A percentile compares a stretch with the other conserved stretches of the same genome.
Evolutionary conservation across 92 coral and sea anemone genomes (phyloP).

Genomic region (Chrysogorgia sp.): DNA sequence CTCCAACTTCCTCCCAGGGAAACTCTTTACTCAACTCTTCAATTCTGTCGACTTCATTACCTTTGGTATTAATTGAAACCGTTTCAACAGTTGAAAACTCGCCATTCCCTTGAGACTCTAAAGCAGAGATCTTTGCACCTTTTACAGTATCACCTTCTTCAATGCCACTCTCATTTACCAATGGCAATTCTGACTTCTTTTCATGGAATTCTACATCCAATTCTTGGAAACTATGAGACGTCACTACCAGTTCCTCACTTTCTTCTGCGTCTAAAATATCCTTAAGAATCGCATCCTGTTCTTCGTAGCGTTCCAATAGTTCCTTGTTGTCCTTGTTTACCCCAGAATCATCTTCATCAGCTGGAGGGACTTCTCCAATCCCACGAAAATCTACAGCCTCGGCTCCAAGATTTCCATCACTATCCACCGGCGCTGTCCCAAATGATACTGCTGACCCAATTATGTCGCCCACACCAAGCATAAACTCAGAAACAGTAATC

Average conservation of each 20-base stretch:
- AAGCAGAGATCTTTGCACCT: background rate
- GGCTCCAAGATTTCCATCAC: background rate
- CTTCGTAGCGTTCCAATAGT: background rate
- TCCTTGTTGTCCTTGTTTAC: background rate
- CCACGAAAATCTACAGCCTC: too few species aligned
- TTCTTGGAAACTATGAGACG: background rate
- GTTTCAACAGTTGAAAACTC: background rate
- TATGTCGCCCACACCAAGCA: background rate
- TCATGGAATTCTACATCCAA: background rate
- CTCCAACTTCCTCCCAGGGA: background rate
- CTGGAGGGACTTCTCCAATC: background rate
- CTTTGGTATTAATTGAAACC: background rate
- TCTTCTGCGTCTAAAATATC: background rate
- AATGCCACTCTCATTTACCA: background rate
- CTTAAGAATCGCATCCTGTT: background rate
- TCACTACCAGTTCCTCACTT: background rate
- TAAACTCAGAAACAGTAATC: background rate
- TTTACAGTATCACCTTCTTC: background rate
- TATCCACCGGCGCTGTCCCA: background rate
- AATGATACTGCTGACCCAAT: background rate
- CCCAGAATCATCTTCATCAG: background rate
- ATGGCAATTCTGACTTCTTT: background rate
- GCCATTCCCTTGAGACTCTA: background rate
- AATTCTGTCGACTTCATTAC: background rate
- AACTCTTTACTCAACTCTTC: background rate